These are phyloP conservation scores for Rosalia funebris DNA, from an alignment of 2,888 invertebrate genomes.

Conservation along the genomic window DNA sequence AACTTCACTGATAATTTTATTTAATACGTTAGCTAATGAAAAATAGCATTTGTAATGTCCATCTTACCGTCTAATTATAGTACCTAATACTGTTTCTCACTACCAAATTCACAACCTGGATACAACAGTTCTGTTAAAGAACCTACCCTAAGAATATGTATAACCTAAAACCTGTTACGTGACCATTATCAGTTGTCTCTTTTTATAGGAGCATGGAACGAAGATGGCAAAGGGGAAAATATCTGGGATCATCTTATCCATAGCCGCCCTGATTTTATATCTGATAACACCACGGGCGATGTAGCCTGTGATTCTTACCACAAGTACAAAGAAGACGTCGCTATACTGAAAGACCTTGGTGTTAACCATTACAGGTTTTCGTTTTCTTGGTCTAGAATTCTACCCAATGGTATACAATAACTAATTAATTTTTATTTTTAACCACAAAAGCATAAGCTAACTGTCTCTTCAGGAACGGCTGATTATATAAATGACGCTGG, in stretches of 20 bases:
- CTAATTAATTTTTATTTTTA: neutral
- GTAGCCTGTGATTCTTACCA: constrained; percentile 76
- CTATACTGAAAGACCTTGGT: constrained; percentile 68
- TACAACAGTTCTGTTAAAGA: too few species aligned
- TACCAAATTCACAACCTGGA: too few species aligned
- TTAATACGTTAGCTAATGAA: too few species aligned
- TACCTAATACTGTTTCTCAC: too few species aligned
- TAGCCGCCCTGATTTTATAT: constrained; percentile 62
- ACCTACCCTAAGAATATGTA: too few species aligned
- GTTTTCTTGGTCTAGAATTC: constrained; percentile 52
- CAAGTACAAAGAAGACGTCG: constrained; percentile 71
- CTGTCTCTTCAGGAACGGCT: constrained; percentile 26
- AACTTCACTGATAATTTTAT: too few species aligned
- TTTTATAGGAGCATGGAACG: constrained; percentile 57
- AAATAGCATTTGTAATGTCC: too few species aligned
- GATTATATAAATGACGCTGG: constrained; percentile 64
- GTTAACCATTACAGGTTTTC: constrained; percentile 66
- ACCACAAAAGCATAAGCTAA: too few species aligned
- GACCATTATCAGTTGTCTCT: too few species aligned
- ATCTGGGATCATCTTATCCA: constrained; percentile 67
- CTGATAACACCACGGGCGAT: constrained; percentile 70
- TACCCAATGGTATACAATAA: constrained; percentile 69
- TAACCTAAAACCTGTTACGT: too few species aligned
- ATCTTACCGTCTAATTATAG: too few species aligned
- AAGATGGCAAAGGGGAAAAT: constrained; percentile 60